A percentile compares a stretch with the other conserved stretches of the same genome.
These are phyloP conservation scores for Zoroaster sp. DNA, from an alignment of 53 echinoderm and acorn worm species.

Conservation along the genomic window DNA sequence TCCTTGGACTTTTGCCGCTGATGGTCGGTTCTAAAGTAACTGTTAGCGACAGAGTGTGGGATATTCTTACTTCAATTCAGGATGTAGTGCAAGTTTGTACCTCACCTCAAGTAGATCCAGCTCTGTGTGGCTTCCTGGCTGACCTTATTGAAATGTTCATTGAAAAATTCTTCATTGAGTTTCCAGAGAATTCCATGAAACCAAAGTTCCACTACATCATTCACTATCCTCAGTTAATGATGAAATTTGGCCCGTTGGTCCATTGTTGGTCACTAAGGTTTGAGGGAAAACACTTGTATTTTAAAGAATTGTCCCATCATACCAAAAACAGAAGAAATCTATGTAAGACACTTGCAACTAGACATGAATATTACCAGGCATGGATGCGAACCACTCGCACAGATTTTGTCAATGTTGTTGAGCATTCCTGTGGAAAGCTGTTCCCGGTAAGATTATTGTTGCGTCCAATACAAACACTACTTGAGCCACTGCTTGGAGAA, in stretches of 20 bases:
- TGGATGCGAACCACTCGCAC: background rate
- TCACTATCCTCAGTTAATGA: constrained; percentile 53
- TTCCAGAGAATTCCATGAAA: constrained; percentile 38
- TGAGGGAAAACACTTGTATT: constrained; percentile 22
- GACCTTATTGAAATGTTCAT: constrained; percentile 45
- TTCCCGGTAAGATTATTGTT: background rate
- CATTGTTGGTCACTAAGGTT: constrained; percentile 11
- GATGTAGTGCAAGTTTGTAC: constrained; percentile 27
- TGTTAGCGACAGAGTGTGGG: constrained; percentile 17
- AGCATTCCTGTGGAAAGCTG: background rate
- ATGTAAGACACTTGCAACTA: constrained; percentile 20
- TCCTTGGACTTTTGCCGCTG: constrained; percentile 38
- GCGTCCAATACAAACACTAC: too few relatives aligned
- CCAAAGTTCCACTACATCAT: constrained; percentile 59
- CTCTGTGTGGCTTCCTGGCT: background rate
- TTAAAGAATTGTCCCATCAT: constrained; percentile 10
- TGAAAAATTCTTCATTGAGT: background rate
- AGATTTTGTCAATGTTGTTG: constrained; percentile 21
- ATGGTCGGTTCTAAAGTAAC: constrained; percentile 50
- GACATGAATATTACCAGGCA: constrained; percentile 35
- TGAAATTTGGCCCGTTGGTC: constrained; percentile 50
- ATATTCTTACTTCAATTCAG: background rate
- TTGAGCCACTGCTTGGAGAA: too few relatives aligned
- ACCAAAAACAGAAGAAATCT: constrained; percentile 26
- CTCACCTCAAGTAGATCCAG: background rate